Percentiles rank a stretch among this genome's conserved stretches.
These are phyloP conservation scores for Drosophila arizonae DNA, from an alignment of 1,140 invertebrate genomes.

Conservation along the genomic window DNA sequence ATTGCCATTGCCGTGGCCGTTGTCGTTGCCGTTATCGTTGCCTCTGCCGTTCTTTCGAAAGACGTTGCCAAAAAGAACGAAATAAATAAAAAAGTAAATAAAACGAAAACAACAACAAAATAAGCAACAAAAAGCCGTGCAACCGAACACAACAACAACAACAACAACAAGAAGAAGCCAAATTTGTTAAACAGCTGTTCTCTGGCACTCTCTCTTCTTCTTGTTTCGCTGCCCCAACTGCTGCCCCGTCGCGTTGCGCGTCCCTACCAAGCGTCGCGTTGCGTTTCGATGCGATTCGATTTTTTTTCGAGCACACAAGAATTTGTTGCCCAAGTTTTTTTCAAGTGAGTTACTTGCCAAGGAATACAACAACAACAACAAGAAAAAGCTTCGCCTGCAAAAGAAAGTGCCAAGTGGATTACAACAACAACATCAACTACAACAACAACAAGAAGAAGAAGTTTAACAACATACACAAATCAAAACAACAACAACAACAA, in stretches of 20 bases:
- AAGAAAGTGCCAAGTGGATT: slow-evolving; percentile 36
- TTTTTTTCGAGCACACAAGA: slow-evolving; percentile 43
- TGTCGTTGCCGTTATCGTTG: neutral
- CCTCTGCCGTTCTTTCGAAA: slow-evolving; percentile 6
- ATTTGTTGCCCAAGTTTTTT: slow-evolving; percentile 47
- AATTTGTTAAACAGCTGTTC: slow-evolving; percentile 25
- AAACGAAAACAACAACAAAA: too few relatives aligned
- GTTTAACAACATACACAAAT: slow-evolving; percentile 23
- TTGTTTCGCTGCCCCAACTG: neutral
- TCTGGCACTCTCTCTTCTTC: neutral
- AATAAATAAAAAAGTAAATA: neutral
- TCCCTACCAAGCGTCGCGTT: slow-evolving; percentile 19
- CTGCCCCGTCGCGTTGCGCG: slow-evolving; percentile 24
- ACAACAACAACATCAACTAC: neutral
- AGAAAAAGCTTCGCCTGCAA: neutral
- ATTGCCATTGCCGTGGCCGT: slow-evolving; percentile 30
- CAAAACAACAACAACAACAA: slow-evolving; percentile 21
- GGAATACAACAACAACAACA: slow-evolving; percentile 37
- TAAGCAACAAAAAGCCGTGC: slow-evolving; percentile 2
- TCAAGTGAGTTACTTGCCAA: slow-evolving; percentile 42
- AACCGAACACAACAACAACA: neutral
- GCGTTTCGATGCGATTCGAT: slow-evolving; percentile 8
- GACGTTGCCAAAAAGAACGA: slow-evolving; percentile 23
- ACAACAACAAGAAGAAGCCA: slow-evolving; percentile 2
- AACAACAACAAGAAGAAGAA: slow-evolving; percentile 21